Evolutionary conservation across 2,888 invertebrate genomes (phyloP), one percentile per base, ranked within the genome.

Genomic region (Synanthedon vespiformis): DNA sequence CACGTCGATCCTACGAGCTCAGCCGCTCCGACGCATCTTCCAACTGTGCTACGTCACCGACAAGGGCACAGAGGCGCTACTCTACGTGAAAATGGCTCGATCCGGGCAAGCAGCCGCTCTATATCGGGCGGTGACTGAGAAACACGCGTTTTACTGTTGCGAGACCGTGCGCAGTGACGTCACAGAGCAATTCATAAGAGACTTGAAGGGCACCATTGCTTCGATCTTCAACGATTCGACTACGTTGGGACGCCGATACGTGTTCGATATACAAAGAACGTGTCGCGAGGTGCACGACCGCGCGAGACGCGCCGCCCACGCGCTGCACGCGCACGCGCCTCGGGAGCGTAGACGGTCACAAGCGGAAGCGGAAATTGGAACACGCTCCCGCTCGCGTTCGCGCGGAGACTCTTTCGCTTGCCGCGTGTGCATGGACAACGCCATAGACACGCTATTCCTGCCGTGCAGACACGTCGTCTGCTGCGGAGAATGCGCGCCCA

Each of bases 81-180:
- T 95, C 56, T 92, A 94, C 74, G 92, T 94, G 58, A 95, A 95
- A 78, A 89, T 95, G 80, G 92, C 93, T 63, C 94, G 94, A 49
- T 92, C 92, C 54, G 92, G 93, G 49, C 92, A 94, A 50, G 95
- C 96, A 1, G 93, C 93, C 49, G 94, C 94, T 41, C 80, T 95
- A 27, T 95, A 95, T 77, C 89, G 96, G 51, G 94, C 95, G 22
- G 93, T 96, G 59, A 96, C 96, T 0, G 96, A 96, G 80, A 95
- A 95, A 63, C 95, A 96, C 76, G 95, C 95, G 49, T 96, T 96
- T 88, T 96, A 95, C 81, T 95, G 95, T 76, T 96, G 96, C 82
- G 96, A 96, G 77, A 96, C 96, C 0, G 96, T 96, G 12, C 89
- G 95, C 49, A 93, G 91, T 57, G 95, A 94, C 55, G 96, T 96